These are phyloP conservation scores for Oscheius sp. DNA, from an alignment of 2,888 invertebrate species.

Conservation along the genomic window DNA sequence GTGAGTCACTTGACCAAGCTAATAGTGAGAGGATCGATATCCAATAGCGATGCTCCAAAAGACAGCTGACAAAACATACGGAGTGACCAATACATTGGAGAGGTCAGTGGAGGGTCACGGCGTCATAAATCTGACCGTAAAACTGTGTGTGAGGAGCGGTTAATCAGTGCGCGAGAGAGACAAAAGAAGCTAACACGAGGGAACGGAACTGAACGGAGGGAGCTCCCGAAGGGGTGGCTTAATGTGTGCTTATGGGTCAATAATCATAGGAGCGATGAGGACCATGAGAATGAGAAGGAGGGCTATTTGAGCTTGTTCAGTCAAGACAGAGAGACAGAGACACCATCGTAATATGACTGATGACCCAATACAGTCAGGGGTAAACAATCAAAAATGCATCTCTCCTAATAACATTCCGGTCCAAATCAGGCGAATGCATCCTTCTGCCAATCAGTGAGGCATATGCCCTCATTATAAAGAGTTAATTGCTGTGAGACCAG, in stretches of 20 bases:
- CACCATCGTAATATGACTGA: too few relatives aligned
- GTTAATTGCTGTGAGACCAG: not conserved
- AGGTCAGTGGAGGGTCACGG: slow-evolving; percentile 16
- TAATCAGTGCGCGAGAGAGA: not conserved
- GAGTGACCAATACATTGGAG: slow-evolving; percentile 10
- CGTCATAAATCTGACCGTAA: slow-evolving; percentile 18
- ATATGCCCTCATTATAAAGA: slow-evolving; percentile 10
- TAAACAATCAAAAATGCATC: slow-evolving; percentile 1
- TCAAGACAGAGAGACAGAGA: not conserved
- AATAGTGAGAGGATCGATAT: slow-evolving; percentile 1
- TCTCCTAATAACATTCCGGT: not conserved
- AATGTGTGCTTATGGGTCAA: slow-evolving; percentile 38
- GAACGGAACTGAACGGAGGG: slow-evolving; percentile 4
- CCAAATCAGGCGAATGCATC: not conserved
- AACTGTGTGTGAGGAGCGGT: not conserved
- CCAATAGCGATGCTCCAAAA: not conserved
- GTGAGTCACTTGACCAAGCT: not conserved
- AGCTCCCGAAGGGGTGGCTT: slow-evolving; percentile 21
- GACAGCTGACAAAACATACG: slow-evolving; percentile 34
- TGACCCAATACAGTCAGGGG: not conserved
- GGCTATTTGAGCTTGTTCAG: not conserved
- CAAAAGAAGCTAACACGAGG: not conserved
- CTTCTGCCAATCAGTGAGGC: not conserved
- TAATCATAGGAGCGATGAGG: slow-evolving; percentile 23
- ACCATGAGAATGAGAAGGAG: slow-evolving; percentile 1